Evolutionary conservation across 2,113 vertebrate genomes (phyloP), one percentile per base, ranked within the genome.

Genomic region (Perccottus glenii): DNA sequence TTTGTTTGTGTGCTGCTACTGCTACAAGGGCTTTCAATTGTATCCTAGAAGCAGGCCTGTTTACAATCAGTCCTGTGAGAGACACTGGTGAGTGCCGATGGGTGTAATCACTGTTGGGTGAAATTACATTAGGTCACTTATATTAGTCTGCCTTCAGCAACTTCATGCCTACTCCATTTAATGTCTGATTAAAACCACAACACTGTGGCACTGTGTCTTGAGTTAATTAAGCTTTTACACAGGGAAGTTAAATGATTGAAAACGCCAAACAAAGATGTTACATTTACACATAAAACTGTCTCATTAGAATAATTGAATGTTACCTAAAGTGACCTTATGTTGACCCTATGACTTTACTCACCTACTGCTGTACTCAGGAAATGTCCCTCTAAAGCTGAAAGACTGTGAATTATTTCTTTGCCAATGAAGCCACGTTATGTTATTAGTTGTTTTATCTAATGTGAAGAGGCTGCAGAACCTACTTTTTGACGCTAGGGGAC

Each of bases 401-500:
- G 32, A 66, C 75, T 75, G 57, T 79, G 78, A 87, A 76, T 68
- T 71, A 57, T 11, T 46, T 46, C 10, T 58, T 19, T 43, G 56
- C 36, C 8, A 58, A 27, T 43, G 38, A 58, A 5, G 6, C 38
- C 15, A 19, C 5, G 16, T 43, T 42, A 7, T 58, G 10, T 58
- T 58, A n/a, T 46, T 2, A 46, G 19, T 27, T 36, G 12, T n/a
- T 57, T 36, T 4, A n/a, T 3, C 6, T 53, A 53, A 35, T 53
- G 32, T 57, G 33, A 57, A 57, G 33, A 57, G 56, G 15, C 36
- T 58, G 16, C 10, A 70, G 45, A 1, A 27, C 11, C 14, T 9
- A 12, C 9, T 14, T 43, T 9, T 49, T 7, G 75, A 50, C 84
- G 84, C 66, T 68, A 83, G 86, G 67, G 55, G 86, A 64, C 70